Conservation (phyloP, 2,888 invertebrate genomes). For the Mesochorus sp. region DNA sequence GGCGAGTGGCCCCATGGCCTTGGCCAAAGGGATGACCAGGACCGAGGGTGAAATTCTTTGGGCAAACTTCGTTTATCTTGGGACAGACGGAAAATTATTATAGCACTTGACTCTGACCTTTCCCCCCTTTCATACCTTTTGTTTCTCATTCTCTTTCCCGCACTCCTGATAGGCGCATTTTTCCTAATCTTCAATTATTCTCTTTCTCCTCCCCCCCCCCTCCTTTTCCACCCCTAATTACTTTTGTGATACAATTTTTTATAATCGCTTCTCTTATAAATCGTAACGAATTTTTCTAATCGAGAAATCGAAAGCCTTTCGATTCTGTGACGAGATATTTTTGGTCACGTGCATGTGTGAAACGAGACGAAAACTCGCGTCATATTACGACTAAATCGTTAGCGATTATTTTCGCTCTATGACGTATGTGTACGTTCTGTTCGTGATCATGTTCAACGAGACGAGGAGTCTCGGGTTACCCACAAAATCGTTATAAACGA, state of each 20-base stretch:
- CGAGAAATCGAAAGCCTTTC: background rate
- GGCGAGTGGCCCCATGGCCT: constrained; percentile 13
- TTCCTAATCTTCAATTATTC: background rate
- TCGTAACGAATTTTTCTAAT: background rate
- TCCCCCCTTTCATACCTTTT: constrained; percentile 17
- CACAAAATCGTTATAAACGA: background rate
- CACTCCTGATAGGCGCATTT: no score
- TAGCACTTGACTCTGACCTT: constrained; percentile 53
- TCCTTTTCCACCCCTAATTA: background rate
- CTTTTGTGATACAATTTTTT: no score
- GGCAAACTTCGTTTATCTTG: constrained; percentile 52
- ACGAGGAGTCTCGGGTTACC: background rate
- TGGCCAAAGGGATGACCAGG: constrained; percentile 32
- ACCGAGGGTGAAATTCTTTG: constrained; percentile 42
- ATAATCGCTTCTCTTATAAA: background rate
- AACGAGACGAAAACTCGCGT: no score
- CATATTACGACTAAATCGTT: no score
- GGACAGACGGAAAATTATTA: constrained; percentile 54
- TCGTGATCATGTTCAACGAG: background rate
- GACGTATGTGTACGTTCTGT: background rate
- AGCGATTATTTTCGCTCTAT: background rate
- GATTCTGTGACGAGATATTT: background rate
- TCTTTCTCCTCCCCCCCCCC: background rate
- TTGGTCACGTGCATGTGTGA: background rate
- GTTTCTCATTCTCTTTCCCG: constrained; percentile 1